These are phyloP conservation scores for Tricholaema leucomelas DNA, from an alignment of 2,113 vertebrate species.

Conservation along the genomic window DNA sequence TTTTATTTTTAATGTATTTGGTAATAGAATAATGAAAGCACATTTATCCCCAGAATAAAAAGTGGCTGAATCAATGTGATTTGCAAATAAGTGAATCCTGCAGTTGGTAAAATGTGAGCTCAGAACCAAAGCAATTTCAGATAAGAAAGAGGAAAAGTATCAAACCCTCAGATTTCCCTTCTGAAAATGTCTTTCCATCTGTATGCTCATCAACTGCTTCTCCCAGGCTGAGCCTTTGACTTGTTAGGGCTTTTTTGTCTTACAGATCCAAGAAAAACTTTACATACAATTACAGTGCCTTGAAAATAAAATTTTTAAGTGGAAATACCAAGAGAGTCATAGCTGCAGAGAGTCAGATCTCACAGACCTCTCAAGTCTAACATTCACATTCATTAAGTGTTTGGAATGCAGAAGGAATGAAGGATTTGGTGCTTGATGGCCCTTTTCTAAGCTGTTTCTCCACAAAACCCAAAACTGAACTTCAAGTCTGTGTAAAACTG, in stretches of 20 bases:
- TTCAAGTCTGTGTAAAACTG: not conserved
- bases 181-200: not conserved
- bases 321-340: slow-evolving; percentile 8
- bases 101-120: slow-evolving; percentile 26
- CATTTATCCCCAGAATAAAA: not conserved
- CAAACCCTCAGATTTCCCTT: not conserved
- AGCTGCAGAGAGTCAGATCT: not conserved
- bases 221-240: slow-evolving; percentile 5
- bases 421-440: not conserved
- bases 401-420: not conserved
- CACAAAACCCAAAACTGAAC: not conserved
- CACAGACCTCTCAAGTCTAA: slow-evolving; percentile 12
- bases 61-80: slow-evolving; percentile 15
- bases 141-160: not conserved
- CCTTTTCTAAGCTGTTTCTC: not conserved
- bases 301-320: slow-evolving; percentile 43
- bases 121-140: not conserved
- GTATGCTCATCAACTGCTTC: not conserved
- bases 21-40: slow-evolving; percentile 42
- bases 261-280: slow-evolving; percentile 44
- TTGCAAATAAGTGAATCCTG: not conserved
- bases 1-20: slow-evolving; percentile 41
- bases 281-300: slow-evolving; percentile 14
- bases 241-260: not conserved
- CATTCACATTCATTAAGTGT: not conserved